Evolutionary conservation across 30 jellyfish, hydroid and myxozoan species (phyloP), one percentile per base, ranked within the genome.

Genomic region (Aurelia aurita complex sp. Pacific): DNA sequence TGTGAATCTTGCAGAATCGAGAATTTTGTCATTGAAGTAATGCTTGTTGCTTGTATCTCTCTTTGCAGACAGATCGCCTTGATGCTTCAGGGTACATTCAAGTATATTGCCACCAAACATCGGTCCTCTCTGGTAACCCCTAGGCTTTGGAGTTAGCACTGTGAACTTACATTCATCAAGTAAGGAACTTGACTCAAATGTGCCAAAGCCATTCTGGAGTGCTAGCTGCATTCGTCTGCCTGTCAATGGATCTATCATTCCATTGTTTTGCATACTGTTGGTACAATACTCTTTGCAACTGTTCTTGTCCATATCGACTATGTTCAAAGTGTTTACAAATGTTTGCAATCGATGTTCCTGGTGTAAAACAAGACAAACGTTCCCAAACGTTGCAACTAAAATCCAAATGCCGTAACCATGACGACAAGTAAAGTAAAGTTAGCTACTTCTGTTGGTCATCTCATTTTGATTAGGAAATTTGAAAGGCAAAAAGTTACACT

Each of bases 201-300:
- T 36, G 38, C 93, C 51, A 50, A 84, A 84, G 19, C 93, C 93
- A 74, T 84, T 84, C 5, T 60, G 66, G 57, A 63, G 53, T 19
- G 77, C 40, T 6, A 84, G 57, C 16, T 73, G 61, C 61, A 84
- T 61, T 62, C 18, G 64, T 64, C 77, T 77, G 10, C 93, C 93
- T 14, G 93, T 84, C 59, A 84, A 57, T 10, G 93, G 93, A 64
- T 84, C 93, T 35, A 79, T 64, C 51, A 10, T 65, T 10, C 53
- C 51, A 54, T 68, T 33, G 43, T 74, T 17, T 19, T 42, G 71
- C n/a, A 16, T 38, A 38, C 54, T 13, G 62, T 16, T 3, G 34
- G 23, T 4, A 42, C 18, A 55, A 73, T 5, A 23, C 36, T 61
- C 32, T 61, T 61, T 61, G 57, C 12, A 7, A 9, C 57, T 46